These are phyloP conservation scores for Liasis olivaceus DNA, from an alignment of 2,797 vertebrate species.

Conservation along the genomic window DNA sequence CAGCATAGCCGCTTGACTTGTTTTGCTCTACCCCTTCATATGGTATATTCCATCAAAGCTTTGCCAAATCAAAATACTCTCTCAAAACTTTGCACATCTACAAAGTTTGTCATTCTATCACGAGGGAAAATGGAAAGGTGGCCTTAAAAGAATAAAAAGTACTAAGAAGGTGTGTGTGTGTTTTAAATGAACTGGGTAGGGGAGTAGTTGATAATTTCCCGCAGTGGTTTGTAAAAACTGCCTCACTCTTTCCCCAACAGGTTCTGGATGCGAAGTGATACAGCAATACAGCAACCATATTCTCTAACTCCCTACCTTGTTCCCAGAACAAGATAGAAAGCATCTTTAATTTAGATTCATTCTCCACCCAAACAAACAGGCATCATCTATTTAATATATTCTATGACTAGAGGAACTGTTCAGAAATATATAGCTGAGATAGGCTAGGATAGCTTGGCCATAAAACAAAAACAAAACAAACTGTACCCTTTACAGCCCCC, in stretches of 20 bases:
- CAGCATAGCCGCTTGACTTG: neutral
- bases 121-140: neutral
- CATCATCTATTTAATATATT: neutral
- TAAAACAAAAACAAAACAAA: neutral
- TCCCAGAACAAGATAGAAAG: neutral
- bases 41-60: neutral
- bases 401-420: neutral
- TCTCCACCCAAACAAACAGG: neutral
- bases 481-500: neutral
- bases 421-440: neutral
- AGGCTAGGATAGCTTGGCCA: neutral
- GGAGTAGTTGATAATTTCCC: neutral
- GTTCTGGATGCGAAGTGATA: neutral
- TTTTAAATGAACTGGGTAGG: neutral
- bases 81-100: neutral
- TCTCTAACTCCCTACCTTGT: neutral
- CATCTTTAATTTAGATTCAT: neutral
- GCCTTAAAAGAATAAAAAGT: neutral
- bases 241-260: neutral
- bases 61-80: neutral
- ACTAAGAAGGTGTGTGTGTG: neutral
- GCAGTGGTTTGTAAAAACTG: neutral
- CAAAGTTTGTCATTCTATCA: neutral
- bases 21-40: neutral
- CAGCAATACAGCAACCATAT: neutral